Conservation (phyloP, 1,140 invertebrate genomes). For the Aphidius ervi region DNA sequence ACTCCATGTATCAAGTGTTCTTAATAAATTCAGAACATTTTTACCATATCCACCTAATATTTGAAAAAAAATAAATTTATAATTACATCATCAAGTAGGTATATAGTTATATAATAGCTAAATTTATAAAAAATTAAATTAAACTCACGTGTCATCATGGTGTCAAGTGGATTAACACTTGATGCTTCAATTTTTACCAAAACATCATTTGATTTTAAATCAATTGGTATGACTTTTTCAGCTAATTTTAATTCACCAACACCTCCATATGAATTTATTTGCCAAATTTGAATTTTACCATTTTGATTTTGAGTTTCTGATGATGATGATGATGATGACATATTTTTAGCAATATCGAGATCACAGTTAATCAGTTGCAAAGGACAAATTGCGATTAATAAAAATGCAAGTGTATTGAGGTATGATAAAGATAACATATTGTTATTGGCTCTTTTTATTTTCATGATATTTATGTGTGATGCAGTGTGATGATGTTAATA, state of each 20-base stretch:
- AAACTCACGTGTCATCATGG: slow-evolving; percentile 67
- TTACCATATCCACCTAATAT: slow-evolving; percentile 71
- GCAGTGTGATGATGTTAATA: no score
- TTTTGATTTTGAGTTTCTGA: slow-evolving; percentile 17
- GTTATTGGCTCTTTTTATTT: no score
- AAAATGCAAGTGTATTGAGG: no score
- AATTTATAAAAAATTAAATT: slow-evolving; percentile 5
- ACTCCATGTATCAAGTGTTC: slow-evolving; percentile 51
- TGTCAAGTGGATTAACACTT: slow-evolving; percentile 89
- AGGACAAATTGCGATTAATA: no score
- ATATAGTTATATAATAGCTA: slow-evolving; percentile 4
- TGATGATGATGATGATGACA: slow-evolving; percentile 18
- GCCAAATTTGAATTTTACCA: slow-evolving; percentile 69
- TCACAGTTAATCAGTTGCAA: neutral
- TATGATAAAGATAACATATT: no score
- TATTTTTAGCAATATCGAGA: neutral
- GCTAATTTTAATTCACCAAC: slow-evolving; percentile 63
- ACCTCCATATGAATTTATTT: slow-evolving; percentile 69
- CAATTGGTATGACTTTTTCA: slow-evolving; percentile 62
- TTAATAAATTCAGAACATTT: slow-evolving; percentile 62
- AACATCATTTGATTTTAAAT: slow-evolving; percentile 68
- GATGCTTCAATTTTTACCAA: slow-evolving; percentile 76
- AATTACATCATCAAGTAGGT: slow-evolving; percentile 1
- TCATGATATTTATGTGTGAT: no score
- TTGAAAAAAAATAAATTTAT: slow-evolving; percentile 7